These are phyloP conservation scores for Fulica atra DNA, from an alignment of 2,113 vertebrate species.

Conservation along the genomic window DNA sequence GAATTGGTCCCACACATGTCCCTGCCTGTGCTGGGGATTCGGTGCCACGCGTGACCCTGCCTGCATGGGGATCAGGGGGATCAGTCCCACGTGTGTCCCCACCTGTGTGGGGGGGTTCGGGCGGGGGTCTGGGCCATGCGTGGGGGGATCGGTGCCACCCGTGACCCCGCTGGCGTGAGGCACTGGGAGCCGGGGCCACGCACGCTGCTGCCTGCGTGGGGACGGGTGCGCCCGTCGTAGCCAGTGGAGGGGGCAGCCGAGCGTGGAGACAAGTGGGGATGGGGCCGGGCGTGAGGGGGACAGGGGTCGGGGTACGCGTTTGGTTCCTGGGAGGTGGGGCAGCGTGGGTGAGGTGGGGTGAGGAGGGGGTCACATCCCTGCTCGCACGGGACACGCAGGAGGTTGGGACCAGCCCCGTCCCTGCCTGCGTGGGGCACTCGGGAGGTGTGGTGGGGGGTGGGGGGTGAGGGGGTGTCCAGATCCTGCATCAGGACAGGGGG, in stretches of 20 bases:
- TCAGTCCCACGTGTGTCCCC: background rate
- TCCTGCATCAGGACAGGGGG: background rate
- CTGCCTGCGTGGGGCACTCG: background rate
- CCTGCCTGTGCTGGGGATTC: no score
- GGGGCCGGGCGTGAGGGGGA: no score
- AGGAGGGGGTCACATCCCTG: background rate
- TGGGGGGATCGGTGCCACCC: no score
- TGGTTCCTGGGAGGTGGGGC: background rate
- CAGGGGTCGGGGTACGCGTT: fast-evolving
- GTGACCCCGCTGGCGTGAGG: background rate
- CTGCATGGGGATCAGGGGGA: no score
- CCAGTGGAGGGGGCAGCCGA: background rate
- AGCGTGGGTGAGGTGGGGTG: no score
- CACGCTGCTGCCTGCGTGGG: background rate
- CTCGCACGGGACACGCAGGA: background rate
- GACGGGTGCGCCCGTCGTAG: fast-evolving
- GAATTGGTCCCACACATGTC: no score
- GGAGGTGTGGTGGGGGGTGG: no score
- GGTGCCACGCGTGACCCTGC: no score
- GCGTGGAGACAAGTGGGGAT: fast-evolving
- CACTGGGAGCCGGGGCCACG: fast-evolving
- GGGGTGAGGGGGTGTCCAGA: fast-evolving
- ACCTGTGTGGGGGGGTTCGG: no score
- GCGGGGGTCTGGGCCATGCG: no score
- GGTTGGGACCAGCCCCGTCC: background rate